Percentiles rank a stretch among this genome's conserved stretches.
phyloP scores from a whole-genome alignment of 2,113 vertebrate species.

The Caranx ignobilis region DNA sequence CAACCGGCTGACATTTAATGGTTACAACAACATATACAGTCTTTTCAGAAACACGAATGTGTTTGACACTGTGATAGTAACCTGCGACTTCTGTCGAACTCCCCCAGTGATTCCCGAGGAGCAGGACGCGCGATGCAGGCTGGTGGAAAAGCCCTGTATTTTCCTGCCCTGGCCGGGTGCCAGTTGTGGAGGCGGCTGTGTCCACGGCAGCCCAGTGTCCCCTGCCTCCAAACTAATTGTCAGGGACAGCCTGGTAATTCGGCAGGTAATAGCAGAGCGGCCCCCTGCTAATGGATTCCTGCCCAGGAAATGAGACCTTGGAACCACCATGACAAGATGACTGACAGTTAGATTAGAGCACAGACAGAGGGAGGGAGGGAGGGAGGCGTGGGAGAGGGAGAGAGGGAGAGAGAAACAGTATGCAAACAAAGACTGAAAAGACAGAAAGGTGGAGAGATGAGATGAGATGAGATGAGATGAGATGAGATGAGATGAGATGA shows the following conservation, averaged over 20 bases:
- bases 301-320: slow-evolving; percentile 73
- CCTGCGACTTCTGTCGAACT: background rate
- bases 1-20: background rate
- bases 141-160: slow-evolving; percentile 8
- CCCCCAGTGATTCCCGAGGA: background rate
- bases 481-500: background rate
- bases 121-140: background rate
- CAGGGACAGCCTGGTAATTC: slow-evolving; percentile 70
- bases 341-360: slow-evolving; percentile 72
- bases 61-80: background rate
- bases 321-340: slow-evolving; percentile 69
- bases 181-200: slow-evolving; percentile 40
- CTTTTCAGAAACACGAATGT: background rate
- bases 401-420: background rate
- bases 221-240: slow-evolving; percentile 62
- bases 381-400: background rate
- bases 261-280: slow-evolving; percentile 69
- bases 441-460: background rate
- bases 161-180: slow-evolving; percentile 27
- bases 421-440: slow-evolving; percentile 19
- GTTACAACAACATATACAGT: background rate
- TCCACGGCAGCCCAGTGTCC: slow-evolving; percentile 43
- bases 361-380: slow-evolving; percentile 18
- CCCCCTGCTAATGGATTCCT: slow-evolving; percentile 73
- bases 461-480: background rate